These are phyloP conservation scores for Dipodomys stephensi DNA, from an alignment of 2,113 vertebrate genomes.

Conservation along the genomic window DNA sequence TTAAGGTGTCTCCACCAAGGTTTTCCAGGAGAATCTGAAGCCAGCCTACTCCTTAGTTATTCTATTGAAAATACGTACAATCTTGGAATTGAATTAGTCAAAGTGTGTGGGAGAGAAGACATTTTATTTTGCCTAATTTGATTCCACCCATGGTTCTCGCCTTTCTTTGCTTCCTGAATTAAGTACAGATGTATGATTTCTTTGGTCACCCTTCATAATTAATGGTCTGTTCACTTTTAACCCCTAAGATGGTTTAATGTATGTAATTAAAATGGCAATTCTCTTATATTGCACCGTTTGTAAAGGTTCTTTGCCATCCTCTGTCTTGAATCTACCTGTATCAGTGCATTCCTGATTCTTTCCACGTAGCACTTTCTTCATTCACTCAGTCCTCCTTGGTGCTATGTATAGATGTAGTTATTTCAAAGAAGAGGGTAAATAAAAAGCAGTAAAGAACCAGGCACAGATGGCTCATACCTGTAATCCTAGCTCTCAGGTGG, in stretches of 20 bases:
- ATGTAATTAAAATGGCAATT: not conserved
- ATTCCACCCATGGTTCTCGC: not conserved
- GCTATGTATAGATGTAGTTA: not conserved
- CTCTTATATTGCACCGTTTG: not conserved
- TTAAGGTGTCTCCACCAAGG: constrained; percentile 28
- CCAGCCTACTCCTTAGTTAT: not conserved
- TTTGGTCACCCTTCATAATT: not conserved
- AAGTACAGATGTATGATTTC: not conserved
- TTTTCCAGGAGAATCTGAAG: constrained; percentile 3
- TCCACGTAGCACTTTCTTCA: not conserved
- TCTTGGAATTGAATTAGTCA: not conserved
- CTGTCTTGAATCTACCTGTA: not conserved
- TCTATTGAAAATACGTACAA: not conserved
- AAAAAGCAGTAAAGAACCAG: not conserved
- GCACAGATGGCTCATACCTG: no score
- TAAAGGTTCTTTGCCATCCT: not conserved
- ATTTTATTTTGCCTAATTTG: not conserved
- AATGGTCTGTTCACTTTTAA: not conserved
- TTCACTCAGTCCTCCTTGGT: not conserved
- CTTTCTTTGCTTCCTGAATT: constrained; percentile 35
- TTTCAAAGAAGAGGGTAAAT: not conserved
- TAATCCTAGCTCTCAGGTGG: no score
- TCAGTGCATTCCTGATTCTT: not conserved
- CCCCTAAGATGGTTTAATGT: not conserved
- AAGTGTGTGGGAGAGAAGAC: not conserved